A percentile compares a stretch with the other conserved stretches of the same genome.
Evolutionary conservation across 2,113 vertebrate genomes (phyloP).

Genomic region (Trogon surrucura): DNA sequence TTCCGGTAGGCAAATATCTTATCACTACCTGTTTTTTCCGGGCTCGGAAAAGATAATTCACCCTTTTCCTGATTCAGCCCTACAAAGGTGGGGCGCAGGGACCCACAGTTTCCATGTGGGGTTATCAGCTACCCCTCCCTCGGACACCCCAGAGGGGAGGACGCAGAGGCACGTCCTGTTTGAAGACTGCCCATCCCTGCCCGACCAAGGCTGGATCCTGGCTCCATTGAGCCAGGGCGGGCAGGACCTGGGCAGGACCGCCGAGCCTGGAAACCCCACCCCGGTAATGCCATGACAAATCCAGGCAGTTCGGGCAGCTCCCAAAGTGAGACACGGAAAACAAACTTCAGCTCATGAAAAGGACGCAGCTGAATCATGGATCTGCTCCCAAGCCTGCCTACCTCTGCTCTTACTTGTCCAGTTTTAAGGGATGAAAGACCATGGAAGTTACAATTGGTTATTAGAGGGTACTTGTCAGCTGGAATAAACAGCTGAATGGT

Average conservation of each 20-base stretch:
- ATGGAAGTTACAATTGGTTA: not conserved
- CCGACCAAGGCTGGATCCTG: constrained; percentile 12
- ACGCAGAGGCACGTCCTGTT: constrained; percentile 67
- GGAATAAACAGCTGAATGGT: not conserved
- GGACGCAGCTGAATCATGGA: not conserved
- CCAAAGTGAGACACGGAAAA: constrained; percentile 34
- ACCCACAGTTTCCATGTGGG: constrained; percentile 58
- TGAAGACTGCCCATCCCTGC: constrained; percentile 68
- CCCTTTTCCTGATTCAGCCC: constrained; percentile 66
- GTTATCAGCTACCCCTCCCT: constrained; percentile 68
- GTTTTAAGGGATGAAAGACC: not conserved
- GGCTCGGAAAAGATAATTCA: constrained; percentile 39
- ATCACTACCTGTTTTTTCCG: constrained; percentile 2
- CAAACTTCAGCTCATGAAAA: not conserved
- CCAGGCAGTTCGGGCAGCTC: constrained; percentile 30
- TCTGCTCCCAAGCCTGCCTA: not conserved
- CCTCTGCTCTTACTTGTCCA: not conserved
- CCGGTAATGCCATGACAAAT: constrained; percentile 52
- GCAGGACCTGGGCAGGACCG: constrained; percentile 21
- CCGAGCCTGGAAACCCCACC: constrained; percentile 53
- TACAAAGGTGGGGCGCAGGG: constrained; percentile 41
- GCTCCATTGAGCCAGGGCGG: constrained; percentile 3
- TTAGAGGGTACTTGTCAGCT: not conserved
- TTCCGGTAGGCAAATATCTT: constrained; percentile 56
- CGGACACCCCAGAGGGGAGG: constrained; percentile 54